Percentiles rank a stretch among this genome's conserved stretches.
phyloP scores from a whole-genome alignment of 2,797 vertebrate genomes.

The Galagoides demidoff region DNA sequence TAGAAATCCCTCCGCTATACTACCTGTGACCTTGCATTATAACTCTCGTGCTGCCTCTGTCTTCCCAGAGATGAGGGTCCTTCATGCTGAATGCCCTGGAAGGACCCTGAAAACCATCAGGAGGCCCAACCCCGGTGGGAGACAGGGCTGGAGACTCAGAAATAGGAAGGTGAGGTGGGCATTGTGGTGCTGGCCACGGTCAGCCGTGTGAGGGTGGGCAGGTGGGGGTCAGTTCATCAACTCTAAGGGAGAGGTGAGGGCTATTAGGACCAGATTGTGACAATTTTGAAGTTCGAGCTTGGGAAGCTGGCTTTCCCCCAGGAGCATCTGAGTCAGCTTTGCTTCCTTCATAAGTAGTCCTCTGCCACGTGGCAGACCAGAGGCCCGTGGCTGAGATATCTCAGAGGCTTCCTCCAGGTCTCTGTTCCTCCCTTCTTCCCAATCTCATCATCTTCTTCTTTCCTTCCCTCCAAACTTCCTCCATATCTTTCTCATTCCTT shows the following conservation, averaged over 20 bases:
- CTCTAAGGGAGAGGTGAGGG: background rate
- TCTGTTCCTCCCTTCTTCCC: too few relatives aligned
- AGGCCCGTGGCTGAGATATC: fast-evolving
- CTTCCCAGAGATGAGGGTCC: background rate
- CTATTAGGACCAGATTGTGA: background rate
- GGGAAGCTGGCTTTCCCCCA: background rate
- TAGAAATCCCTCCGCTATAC: fast-evolving
- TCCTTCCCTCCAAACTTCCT: background rate
- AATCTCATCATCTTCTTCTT: too few relatives aligned
- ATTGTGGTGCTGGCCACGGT: fast-evolving
- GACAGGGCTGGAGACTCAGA: background rate
- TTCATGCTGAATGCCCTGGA: background rate
- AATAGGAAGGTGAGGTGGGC: fast-evolving
- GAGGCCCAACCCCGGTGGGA: background rate
- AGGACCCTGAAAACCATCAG: background rate
- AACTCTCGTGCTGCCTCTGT: background rate
- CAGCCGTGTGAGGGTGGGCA: background rate
- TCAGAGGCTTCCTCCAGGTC: background rate
- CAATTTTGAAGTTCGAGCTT: background rate
- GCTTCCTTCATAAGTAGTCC: background rate
- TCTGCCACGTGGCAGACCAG: background rate
- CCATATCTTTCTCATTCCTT: background rate
- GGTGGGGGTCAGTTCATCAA: background rate
- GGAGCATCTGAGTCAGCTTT: background rate
- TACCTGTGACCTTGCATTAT: fast-evolving